phyloP scores from a whole-genome alignment of 2,113 vertebrate genomes.

The Siphamia tubifer region DNA sequence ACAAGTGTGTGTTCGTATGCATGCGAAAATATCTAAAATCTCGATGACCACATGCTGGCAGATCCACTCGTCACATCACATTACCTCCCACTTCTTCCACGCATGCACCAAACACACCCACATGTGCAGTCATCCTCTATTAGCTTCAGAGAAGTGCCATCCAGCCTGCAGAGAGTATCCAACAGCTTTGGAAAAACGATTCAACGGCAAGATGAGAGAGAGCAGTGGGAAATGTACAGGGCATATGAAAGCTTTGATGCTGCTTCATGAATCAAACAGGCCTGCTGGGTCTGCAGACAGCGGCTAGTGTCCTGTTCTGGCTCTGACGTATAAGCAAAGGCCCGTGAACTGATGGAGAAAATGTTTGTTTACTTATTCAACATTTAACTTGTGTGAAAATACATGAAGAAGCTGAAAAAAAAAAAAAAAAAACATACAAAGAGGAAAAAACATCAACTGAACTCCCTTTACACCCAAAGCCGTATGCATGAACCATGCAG shows the following conservation, averaged over 20 bases:
- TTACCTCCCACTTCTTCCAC: constrained; percentile 26
- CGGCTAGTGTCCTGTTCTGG: constrained; percentile 1
- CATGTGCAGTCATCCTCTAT: constrained; percentile 52
- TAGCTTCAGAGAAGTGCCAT: constrained; percentile 51
- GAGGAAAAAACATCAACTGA: neutral
- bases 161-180: constrained; percentile 40
- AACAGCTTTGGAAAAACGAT: constrained; percentile 43
- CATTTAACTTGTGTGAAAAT: neutral
- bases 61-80: constrained; percentile 55
- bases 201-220: constrained; percentile 41
- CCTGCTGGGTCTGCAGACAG: constrained; percentile 42
- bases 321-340: neutral
- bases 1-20: constrained; percentile 2
- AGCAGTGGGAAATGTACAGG: constrained; percentile 39
- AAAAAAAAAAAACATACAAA: neutral
- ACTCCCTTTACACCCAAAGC: neutral
- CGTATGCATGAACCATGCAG: neutral
- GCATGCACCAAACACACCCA: neutral
- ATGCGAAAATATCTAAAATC: constrained; percentile 19
- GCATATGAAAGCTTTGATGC: constrained; percentile 42
- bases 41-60: constrained; percentile 47
- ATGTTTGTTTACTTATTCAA: constrained; percentile 6
- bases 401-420: neutral
- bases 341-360: neutral
- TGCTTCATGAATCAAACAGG: constrained; percentile 52